A percentile compares a stretch with the other conserved stretches of the same genome.
These are phyloP conservation scores for Notarius quadriscutis DNA, from an alignment of 2,113 vertebrate genomes.

Conservation along the genomic window DNA sequence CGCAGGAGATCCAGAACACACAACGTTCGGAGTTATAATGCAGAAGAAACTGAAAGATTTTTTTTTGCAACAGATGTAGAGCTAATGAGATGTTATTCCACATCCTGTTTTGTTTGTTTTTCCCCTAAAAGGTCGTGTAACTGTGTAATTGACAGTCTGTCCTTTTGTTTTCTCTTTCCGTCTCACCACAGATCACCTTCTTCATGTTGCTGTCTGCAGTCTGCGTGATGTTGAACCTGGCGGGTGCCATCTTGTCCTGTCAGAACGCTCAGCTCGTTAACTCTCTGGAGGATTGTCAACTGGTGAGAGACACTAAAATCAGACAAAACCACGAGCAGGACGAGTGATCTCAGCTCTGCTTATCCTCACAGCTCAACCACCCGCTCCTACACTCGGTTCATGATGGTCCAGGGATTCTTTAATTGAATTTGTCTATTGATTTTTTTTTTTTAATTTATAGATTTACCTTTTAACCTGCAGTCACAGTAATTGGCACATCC, in stretches of 20 bases:
- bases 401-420: neutral
- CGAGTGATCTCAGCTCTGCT: neutral
- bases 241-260: slow-evolving; percentile 96
- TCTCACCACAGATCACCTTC: slow-evolving; percentile 87
- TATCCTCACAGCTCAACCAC: neutral
- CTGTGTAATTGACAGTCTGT: slow-evolving; percentile 24
- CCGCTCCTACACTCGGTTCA: neutral
- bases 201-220: slow-evolving; percentile 98
- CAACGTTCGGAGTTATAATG: neutral
- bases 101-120: slow-evolving; percentile 29
- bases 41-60: neutral
- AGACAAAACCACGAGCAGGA: neutral
- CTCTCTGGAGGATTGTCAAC: slow-evolving; percentile 91
- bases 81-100: slow-evolving; percentile 24
- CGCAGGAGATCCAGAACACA: neutral
- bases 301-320: slow-evolving; percentile 79
- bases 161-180: slow-evolving; percentile 34
- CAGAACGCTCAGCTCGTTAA: slow-evolving; percentile 96
- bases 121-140: slow-evolving; percentile 8
- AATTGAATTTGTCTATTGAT: slow-evolving; percentile 13
- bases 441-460: neutral
- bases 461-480: neutral
- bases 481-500: neutral
- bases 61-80: slow-evolving; percentile 8
- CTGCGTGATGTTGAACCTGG: slow-evolving; percentile 97